Conservation (phyloP, 2,797 vertebrate genomes). For the Gymnopithys bicolor region DNA sequence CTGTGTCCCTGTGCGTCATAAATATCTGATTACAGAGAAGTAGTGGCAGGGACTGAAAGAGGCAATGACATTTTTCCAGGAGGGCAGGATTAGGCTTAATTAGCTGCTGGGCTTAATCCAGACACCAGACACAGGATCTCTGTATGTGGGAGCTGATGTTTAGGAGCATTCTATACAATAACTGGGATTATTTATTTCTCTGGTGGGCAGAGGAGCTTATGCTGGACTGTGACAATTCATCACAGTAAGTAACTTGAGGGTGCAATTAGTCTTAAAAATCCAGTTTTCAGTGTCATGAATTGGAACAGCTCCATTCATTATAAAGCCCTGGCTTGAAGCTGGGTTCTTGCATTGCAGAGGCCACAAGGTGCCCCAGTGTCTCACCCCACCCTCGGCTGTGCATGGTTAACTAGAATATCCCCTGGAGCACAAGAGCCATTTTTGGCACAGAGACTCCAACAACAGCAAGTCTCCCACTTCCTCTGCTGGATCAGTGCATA, state of each 20-base stretch:
- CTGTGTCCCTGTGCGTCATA: neutral
- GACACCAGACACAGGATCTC: neutral
- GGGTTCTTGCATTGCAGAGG: neutral
- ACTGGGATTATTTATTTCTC: neutral
- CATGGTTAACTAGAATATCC: neutral
- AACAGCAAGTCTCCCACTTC: neutral
- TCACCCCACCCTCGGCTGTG: neutral
- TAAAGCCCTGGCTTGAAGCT: neutral
- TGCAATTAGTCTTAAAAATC: neutral
- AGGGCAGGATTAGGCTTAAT: slow-evolving; percentile 29
- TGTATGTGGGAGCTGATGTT: neutral
- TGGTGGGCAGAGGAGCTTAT: neutral
- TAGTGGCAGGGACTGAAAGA: slow-evolving; percentile 1
- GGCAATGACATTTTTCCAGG: slow-evolving; percentile 23
- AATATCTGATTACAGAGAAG: slow-evolving; percentile 25
- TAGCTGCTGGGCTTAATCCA: slow-evolving; percentile 24
- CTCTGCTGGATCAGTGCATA: neutral
- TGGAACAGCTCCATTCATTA: neutral
- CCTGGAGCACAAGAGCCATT: neutral
- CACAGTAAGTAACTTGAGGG: neutral
- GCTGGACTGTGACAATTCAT: neutral
- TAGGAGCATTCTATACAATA: neutral
- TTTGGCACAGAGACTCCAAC: neutral
- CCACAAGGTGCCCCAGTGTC: neutral
- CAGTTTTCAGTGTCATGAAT: neutral